Conservation (phyloP, 1,140 invertebrate genomes). For the Diploscapter pachys region DNA sequence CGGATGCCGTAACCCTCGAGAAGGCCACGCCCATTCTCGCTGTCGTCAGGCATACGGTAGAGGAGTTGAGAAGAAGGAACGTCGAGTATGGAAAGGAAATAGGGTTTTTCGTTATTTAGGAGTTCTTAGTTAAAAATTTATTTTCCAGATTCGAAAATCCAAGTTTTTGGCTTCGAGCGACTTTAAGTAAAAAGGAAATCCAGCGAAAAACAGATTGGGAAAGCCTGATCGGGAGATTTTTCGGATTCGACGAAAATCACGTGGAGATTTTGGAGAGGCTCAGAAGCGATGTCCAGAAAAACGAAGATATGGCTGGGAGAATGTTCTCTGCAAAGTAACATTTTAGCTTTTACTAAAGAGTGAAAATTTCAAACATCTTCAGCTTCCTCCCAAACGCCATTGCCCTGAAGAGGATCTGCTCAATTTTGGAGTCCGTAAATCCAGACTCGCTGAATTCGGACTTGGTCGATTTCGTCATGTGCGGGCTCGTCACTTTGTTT, state of each 20-base stretch:
- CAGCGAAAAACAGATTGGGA: slow-evolving; percentile 9
- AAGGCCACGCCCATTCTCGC: neutral
- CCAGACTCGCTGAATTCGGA: neutral
- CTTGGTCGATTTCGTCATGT: slow-evolving; percentile 11
- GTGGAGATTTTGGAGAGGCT: neutral
- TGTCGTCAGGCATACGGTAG: neutral
- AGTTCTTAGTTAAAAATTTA: neutral
- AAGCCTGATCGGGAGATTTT: neutral
- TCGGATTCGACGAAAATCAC: neutral
- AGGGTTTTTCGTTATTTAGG: slow-evolving; percentile 2
- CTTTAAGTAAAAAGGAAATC: neutral
- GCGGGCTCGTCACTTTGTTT: slow-evolving; percentile 6
- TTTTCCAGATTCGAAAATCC: neutral
- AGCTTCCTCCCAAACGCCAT: too few relatives aligned
- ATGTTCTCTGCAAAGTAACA: too few relatives aligned
- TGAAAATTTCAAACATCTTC: too few relatives aligned
- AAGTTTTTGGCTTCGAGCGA: neutral
- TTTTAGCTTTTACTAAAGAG: too few relatives aligned
- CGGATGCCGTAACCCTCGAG: neutral
- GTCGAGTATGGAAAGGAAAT: neutral
- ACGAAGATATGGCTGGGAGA: too few relatives aligned
- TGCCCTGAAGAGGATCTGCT: too few relatives aligned
- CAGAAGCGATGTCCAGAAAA: neutral
- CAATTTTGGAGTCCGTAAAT: too few relatives aligned
- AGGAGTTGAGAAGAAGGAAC: neutral